Evolutionary conservation across 2,888 invertebrate species (phyloP), one percentile per base, ranked within the genome.

Genomic region (Stenodema calcarata): DNA sequence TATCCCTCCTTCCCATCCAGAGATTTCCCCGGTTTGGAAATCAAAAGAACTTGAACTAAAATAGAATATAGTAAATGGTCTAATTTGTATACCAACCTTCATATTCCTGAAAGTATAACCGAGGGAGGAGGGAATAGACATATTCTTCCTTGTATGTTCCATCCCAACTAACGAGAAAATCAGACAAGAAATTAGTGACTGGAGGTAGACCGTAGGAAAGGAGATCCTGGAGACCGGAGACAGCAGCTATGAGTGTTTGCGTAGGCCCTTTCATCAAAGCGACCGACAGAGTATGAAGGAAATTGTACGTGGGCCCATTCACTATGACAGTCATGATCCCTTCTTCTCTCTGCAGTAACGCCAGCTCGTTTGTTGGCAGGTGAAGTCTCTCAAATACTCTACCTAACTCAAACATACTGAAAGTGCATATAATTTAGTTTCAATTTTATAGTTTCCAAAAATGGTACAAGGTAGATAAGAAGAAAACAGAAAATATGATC

Each of bases 191-290:
- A 14, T n/a, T 11, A 2, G 62, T 79, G 14, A 86, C 86, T 18
- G 78, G 78, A 47, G 86, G 86, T 11, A 86, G 41, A 23, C 86
- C 86, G 79, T 79, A 79, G n/a, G 69, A 79, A 14, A 86, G 86
- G n/a, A 69, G 62, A 27, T 78, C 30, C 18, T 79, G 86, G 6
- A 86, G 35, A 2, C 69, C 69, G 9, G 62, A 78, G 14, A 86
- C 35, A 12, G 42, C 78, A 16, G 44, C 79, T 11, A 86, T 27
- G 6, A 86, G 18, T 7, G 35, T 54, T 12, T 41, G 18, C 2
- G 86, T 35, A 6, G 69, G 86, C 28, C 1, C n/a, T n/a, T 30
- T 27, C 41, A n/a, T 9, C 42, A 86, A 23, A 23, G 23, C 69
- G 1, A 50, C 11, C 3, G n/a, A 3, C 27, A 86, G 79, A n/a